These are phyloP conservation scores for Elymnias hypermnestra DNA, from an alignment of 1,140 invertebrate genomes.

Conservation along the genomic window DNA sequence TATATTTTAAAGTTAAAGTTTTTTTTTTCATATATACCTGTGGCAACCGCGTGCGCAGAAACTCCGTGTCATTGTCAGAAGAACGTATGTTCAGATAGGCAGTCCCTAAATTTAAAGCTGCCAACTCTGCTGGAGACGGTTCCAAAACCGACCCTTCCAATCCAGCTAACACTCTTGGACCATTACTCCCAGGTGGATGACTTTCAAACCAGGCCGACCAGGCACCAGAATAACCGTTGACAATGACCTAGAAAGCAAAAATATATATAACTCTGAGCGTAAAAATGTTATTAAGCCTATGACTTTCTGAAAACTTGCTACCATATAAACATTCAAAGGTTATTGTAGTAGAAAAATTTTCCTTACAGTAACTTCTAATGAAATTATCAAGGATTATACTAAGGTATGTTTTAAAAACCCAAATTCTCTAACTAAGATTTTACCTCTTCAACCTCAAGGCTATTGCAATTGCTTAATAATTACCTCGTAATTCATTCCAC, in stretches of 20 bases:
- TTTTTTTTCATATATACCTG: constrained; percentile 53
- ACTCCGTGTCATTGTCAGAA: constrained; percentile 51
- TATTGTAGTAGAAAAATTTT: no score
- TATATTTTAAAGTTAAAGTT: no score
- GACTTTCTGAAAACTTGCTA: no score
- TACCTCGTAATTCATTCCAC: constrained; percentile 90
- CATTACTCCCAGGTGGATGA: constrained; percentile 28
- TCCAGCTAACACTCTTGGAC: constrained; percentile 33
- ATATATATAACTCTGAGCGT: no score
- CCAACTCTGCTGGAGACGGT: constrained; percentile 47
- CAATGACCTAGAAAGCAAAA: constrained; percentile 37
- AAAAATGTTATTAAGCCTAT: no score
- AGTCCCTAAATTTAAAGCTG: constrained; percentile 47
- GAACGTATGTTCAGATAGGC: constrained; percentile 49
- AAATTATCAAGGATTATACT: no score
- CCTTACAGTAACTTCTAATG: no score
- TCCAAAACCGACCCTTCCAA: constrained; percentile 60
- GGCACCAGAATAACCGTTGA: constrained; percentile 44
- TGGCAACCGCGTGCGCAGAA: constrained; percentile 58
- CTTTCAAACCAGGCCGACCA: constrained; percentile 59
- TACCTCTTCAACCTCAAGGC: no score
- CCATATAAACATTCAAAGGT: no score
- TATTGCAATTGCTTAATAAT: no score
- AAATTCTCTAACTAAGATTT: no score
- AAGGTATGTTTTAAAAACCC: no score